Percentiles rank a stretch among this genome's conserved stretches.
These are phyloP conservation scores for Drosophila bifasciata DNA, from an alignment of 1,140 invertebrate genomes.

Conservation along the genomic window DNA sequence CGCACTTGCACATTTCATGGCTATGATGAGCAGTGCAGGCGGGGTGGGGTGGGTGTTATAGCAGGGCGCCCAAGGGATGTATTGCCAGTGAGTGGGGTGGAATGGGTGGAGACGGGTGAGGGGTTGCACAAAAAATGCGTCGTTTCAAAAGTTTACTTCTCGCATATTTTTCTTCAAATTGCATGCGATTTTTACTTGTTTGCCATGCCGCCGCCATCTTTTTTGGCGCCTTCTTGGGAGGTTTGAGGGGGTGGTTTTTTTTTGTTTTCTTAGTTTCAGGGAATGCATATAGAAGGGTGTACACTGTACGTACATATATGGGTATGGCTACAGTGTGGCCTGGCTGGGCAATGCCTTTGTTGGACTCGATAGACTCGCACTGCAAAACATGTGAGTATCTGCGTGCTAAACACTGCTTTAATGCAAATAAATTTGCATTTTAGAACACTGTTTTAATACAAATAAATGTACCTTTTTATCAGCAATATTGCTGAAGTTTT, in stretches of 20 bases:
- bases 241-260: background rate
- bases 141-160: conserved; percentile 81
- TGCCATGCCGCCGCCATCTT: conserved; percentile 62
- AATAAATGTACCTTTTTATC: no score
- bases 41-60: background rate
- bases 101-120: conserved; percentile 7
- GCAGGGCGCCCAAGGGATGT: no score
- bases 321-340: no score
- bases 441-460: no score
- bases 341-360: no score
- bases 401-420: no score
- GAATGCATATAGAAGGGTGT: no score
- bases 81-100: background rate
- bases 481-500: no score
- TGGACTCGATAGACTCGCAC: no score
- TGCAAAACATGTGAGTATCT: no score
- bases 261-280: background rate
- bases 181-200: conserved; percentile 81
- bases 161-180: conserved; percentile 82
- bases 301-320: no score
- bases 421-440: no score
- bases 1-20: conserved; percentile 81
- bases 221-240: conserved; percentile 52
- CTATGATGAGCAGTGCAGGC: conserved; percentile 56
- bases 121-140: conserved; percentile 57